Evolutionary conservation across 2,113 vertebrate genomes (phyloP), one percentile per base, ranked within the genome.

Genomic region (Neolamprologus variostigma): DNA sequence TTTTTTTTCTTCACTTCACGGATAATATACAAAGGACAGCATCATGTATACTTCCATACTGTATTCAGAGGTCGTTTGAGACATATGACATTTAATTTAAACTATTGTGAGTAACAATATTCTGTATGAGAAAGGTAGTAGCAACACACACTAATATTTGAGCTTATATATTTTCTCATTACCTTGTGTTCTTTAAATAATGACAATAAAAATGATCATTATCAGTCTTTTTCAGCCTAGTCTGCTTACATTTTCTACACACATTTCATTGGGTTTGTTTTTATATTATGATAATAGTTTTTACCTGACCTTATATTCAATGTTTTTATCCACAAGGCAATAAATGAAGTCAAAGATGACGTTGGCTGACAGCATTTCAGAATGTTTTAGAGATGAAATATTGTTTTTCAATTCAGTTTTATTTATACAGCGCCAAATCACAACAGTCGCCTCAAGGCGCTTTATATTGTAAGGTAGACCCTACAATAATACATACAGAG

Each of bases 401-500:
- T 71, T 71, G 66, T 71, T 26, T 35, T 63, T 63, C 17, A 35
- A 63, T 5, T 12, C 17, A n/a, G 28, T 11, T 63, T 63, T 35
- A 19, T 63, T 63, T 7, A 63, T 12, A 35, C 31, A 12, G 6
- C 1, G 0, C 31, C 31, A 63, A 63, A 63, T 63, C 9, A 63
- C 59, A 35, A 63, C 9, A 63, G 3, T 35, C 0, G 1, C 6
- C 59, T 35, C 17, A 63, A 12, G 59, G 59, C 3, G 0, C 59
- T n/a, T 63, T n/a, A 63, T 63, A 35, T 12, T 63, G 59, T 63
- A 63, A 35, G 59, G 31, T 63, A 63, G 28, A 35, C 5, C 31
- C 9, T 35, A 35, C 31, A 63, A 35, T 35, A n/a, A 63, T 35
- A 19, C 31, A 33, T 33, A 7, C 59, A 63, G 59, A 33, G 59